A percentile compares a stretch with the other conserved stretches of the same genome.
Evolutionary conservation across 2,888 invertebrate genomes (phyloP).

Genomic region (Spialia ferax): DNA sequence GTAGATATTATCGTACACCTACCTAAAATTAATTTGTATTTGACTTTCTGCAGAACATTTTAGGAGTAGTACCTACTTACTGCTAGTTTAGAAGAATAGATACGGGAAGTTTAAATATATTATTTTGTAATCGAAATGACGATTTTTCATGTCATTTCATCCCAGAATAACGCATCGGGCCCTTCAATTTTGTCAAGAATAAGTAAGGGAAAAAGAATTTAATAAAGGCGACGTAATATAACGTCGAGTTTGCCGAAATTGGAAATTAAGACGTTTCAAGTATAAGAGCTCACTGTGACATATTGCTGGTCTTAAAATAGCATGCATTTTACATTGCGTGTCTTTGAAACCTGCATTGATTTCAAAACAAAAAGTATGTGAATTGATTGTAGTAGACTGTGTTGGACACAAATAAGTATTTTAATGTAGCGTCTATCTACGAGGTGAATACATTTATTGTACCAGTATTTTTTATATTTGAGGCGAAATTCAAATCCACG

Average conservation of each 20-base stretch:
- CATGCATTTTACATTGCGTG: background rate
- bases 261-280: conserved; percentile 68
- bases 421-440: no score
- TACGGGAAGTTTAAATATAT: no score
- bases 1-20: no score
- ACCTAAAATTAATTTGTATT: no score
- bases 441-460: no score
- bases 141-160: background rate
- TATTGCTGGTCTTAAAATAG: conserved; percentile 5
- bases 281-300: conserved; percentile 16
- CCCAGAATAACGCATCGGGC: background rate
- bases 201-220: conserved; percentile 66
- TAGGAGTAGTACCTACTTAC: no score
- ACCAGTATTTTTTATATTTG: no score
- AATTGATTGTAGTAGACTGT: background rate
- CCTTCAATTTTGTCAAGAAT: conserved; percentile 74
- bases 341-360: background rate
- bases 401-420: background rate
- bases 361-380: background rate
- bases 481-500: no score
- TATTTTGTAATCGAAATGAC: background rate
- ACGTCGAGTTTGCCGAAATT: conserved; percentile 62
- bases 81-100: no score
- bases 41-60: no score
- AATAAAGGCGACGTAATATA: conserved; percentile 72